A percentile compares a stretch with the other conserved stretches of the same genome.
phyloP scores from a whole-genome alignment of 2,797 vertebrate genomes.

The Nannoperca obscura region DNA sequence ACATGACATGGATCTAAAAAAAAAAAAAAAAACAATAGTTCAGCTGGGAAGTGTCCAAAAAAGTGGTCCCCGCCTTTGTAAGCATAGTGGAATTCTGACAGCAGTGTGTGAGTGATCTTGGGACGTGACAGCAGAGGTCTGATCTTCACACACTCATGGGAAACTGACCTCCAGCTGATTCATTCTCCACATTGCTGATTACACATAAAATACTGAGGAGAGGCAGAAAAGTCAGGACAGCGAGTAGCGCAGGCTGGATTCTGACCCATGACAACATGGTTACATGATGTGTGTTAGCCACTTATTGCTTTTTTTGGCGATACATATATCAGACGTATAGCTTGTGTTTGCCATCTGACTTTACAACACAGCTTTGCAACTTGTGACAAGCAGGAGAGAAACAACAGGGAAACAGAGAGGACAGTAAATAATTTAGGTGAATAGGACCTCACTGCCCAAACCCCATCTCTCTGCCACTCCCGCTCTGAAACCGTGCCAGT shows the following conservation, averaged over 20 bases:
- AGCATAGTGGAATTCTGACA: constrained; percentile 58
- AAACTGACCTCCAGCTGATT: constrained; percentile 28
- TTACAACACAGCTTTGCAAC: constrained; percentile 9
- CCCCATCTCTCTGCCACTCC: constrained; percentile 56
- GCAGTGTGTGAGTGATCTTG: constrained; percentile 42
- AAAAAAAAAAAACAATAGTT: constrained; percentile 2
- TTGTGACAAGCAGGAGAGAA: constrained; percentile 15
- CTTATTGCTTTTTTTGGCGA: not conserved
- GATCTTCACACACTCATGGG: constrained; percentile 52
- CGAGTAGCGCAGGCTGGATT: not conserved
- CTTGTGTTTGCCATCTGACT: constrained; percentile 11
- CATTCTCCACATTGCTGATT: constrained; percentile 1
- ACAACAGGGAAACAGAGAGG: constrained; percentile 34
- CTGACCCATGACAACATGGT: constrained; percentile 10
- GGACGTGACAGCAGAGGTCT: constrained; percentile 41
- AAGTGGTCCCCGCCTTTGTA: constrained; percentile 15
- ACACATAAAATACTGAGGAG: constrained; percentile 14
- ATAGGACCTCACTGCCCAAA: constrained; percentile 68
- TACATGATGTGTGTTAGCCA: not conserved
- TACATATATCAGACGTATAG: not conserved
- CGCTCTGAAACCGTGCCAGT: constrained; percentile 63
- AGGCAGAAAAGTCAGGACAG: not conserved
- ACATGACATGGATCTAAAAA: not conserved
- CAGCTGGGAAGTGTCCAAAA: not conserved
- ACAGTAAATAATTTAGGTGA: constrained; percentile 81